Conservation (phyloP, 2,888 invertebrate species). For the Drosophila prostipennis region DNA sequence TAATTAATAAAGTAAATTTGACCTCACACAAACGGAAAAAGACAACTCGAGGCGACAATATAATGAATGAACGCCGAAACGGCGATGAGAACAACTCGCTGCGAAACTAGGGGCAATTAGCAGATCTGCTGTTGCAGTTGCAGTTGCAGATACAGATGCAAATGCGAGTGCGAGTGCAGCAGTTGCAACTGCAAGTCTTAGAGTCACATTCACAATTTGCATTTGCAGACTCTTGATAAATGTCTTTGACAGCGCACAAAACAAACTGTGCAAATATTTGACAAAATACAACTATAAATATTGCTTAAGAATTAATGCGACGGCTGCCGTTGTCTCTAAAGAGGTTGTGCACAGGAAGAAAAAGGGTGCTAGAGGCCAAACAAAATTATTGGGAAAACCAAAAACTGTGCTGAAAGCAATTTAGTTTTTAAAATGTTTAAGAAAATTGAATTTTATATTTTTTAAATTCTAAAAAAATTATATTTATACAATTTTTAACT, state of each 20-base stretch:
- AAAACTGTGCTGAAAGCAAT: too few species aligned
- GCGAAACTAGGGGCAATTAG: slow-evolving; percentile 58
- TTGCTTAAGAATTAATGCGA: slow-evolving; percentile 79
- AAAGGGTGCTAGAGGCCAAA: not conserved
- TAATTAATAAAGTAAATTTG: slow-evolving; percentile 81
- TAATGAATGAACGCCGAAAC: slow-evolving; percentile 68
- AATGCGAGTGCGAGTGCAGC: slow-evolving; percentile 30
- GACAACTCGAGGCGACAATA: slow-evolving; percentile 65
- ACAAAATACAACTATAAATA: slow-evolving; percentile 81
- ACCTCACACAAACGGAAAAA: slow-evolving; percentile 65
- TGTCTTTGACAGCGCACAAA: slow-evolving; percentile 72
- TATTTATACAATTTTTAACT: too few species aligned
- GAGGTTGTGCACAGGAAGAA: not conserved
- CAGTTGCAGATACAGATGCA: slow-evolving; percentile 26
- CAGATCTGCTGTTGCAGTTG: slow-evolving; percentile 32
- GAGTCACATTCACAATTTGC: slow-evolving; percentile 2
- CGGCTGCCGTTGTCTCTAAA: slow-evolving; percentile 36
- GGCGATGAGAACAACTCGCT: slow-evolving; percentile 43
- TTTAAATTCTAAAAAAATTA: too few species aligned
- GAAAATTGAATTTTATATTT: too few species aligned
- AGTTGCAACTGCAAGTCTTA: slow-evolving; percentile 3
- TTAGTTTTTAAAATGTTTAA: too few species aligned
- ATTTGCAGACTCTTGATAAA: slow-evolving; percentile 66
- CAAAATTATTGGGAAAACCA: too few species aligned
- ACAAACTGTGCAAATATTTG: slow-evolving; percentile 81